phyloP scores from a whole-genome alignment of 2,113 vertebrate genomes.

The Cinclus mexicanus region DNA sequence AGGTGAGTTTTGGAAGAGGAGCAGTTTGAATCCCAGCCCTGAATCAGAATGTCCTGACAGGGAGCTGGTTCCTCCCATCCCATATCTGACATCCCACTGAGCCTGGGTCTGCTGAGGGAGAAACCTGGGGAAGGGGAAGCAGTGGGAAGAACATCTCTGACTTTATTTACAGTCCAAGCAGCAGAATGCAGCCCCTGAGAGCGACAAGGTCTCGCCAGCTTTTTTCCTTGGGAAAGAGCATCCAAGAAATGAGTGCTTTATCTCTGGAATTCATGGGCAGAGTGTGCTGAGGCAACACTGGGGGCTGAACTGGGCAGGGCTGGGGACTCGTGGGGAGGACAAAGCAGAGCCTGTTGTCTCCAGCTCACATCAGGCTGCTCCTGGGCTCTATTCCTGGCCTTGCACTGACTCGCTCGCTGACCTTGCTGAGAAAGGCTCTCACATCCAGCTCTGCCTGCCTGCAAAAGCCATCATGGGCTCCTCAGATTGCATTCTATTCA shows the following conservation, averaged over 20 bases:
- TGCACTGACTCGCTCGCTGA: neutral
- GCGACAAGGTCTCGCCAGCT: accelerated
- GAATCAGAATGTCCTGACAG: neutral
- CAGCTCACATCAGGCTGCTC: neutral
- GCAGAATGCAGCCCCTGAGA: neutral
- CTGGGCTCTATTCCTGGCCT: slow-evolving; percentile 16
- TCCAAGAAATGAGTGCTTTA: neutral
- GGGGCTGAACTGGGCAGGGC: neutral
- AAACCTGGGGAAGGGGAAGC: neutral
- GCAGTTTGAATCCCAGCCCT: neutral
- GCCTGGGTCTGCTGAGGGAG: neutral
- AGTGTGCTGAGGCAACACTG: too few relatives aligned
- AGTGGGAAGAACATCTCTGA: neutral
- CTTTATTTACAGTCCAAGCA: neutral
- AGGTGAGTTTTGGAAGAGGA: neutral
- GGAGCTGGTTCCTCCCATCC: neutral
- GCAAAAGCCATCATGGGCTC: neutral
- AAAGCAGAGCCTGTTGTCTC: slow-evolving; percentile 56
- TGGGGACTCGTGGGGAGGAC: neutral
- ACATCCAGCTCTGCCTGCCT: slow-evolving; percentile 4
- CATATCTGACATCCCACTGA: neutral
- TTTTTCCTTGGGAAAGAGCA: neutral
- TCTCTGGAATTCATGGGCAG: neutral
- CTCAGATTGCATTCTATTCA: neutral
- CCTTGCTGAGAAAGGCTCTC: slow-evolving; percentile 27